phyloP scores from a whole-genome alignment of 2,888 invertebrate genomes.

The Plagodis pulveraria region DNA sequence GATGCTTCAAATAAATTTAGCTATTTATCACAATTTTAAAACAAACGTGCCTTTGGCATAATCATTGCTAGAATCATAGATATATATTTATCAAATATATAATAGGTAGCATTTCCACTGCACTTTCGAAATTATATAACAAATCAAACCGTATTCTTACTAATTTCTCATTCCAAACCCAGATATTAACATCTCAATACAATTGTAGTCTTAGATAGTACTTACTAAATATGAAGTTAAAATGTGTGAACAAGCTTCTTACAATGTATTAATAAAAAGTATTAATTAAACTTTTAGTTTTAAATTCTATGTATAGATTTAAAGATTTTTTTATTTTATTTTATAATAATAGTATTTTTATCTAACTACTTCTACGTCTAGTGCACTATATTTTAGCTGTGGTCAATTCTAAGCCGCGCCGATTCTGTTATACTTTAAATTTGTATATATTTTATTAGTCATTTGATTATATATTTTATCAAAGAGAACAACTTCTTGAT shows the following conservation, averaged over 20 bases:
- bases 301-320: constrained; percentile 84
- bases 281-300: constrained; percentile 83
- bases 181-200: constrained; percentile 49
- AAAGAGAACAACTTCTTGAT: not conserved
- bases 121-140: constrained; percentile 52
- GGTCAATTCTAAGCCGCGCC: constrained; percentile 73
- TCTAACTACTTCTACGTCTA: constrained; percentile 80
- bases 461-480: constrained; percentile 2
- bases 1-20: constrained; percentile 35
- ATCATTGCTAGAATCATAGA: constrained; percentile 27
- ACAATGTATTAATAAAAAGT: constrained; percentile 82
- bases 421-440: constrained; percentile 59
- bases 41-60: constrained; percentile 74
- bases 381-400: constrained; percentile 82
- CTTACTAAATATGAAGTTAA: constrained; percentile 82
- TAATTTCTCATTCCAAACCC: constrained; percentile 60
- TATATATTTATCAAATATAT: constrained; percentile 17
- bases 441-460: constrained; percentile 2
- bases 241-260: constrained; percentile 85
- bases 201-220: constrained; percentile 71
- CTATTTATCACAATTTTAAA: constrained; percentile 70
- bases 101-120: constrained; percentile 43
- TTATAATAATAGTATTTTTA: constrained; percentile 79
- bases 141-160: constrained; percentile 62
- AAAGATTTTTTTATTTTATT: constrained; percentile 72